Conservation (phyloP, 2,797 vertebrate species). For the Rhabdomys pumilio region DNA sequence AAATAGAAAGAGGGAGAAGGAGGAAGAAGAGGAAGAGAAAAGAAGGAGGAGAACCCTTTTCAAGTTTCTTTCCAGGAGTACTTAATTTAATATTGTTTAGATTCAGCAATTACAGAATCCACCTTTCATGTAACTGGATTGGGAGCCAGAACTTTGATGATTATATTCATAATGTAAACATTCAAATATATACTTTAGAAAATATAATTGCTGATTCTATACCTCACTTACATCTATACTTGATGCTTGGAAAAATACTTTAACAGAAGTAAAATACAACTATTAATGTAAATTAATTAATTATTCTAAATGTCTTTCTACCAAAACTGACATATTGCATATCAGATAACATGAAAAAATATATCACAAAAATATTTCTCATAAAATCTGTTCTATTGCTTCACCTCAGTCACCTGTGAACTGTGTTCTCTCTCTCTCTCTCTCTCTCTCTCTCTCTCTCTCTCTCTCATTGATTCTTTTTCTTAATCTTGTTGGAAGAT, state of each 20-base stretch:
- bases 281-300: not conserved
- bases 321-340: not conserved
- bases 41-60: not conserved
- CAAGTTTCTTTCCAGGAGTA: not conserved
- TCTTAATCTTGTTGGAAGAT: conserved; percentile 19
- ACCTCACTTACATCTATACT: not conserved
- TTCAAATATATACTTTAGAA: not conserved
- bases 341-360: not conserved
- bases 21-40: not conserved
- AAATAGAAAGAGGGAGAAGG: not conserved
- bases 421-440: not conserved
- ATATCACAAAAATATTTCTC: not conserved
- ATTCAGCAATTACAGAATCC: not conserved
- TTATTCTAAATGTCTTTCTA: conserved; percentile 1
- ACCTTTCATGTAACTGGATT: not conserved
- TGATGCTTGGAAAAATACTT: not conserved
- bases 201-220: not conserved
- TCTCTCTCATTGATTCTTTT: conserved; percentile 29
- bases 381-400: not conserved
- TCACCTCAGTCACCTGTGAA: not conserved
- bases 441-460: not conserved
- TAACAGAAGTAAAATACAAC: not conserved
- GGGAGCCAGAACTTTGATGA: not conserved
- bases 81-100: not conserved
- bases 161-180: not conserved